Conservation (phyloP, 2,113 vertebrate genomes). For the Amia ocellicauda region DNA sequence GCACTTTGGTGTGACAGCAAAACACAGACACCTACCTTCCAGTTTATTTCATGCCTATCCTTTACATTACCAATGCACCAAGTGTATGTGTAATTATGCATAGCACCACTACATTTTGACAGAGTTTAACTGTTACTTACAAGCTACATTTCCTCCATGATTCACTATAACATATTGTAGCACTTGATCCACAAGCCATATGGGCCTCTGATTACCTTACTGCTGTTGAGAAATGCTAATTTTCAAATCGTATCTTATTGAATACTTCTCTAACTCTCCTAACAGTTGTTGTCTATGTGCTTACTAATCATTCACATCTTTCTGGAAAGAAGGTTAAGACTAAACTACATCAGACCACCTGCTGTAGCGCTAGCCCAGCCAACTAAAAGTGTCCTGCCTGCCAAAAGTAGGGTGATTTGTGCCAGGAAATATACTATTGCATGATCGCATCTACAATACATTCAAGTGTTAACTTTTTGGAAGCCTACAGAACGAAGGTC, state of each 20-base stretch:
- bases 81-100: background rate
- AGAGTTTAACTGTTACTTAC: background rate
- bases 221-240: background rate
- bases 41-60: background rate
- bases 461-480: too few species aligned
- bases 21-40: background rate
- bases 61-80: background rate
- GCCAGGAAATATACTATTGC: too few species aligned
- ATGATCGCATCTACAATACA: too few species aligned
- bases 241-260: background rate
- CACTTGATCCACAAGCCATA: background rate
- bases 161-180: background rate
- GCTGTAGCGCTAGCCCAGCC: background rate
- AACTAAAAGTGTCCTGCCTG: background rate
- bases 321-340: background rate
- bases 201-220: background rate
- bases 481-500: too few species aligned
- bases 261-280: background rate
- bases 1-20: background rate
- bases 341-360: background rate
- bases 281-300: conserved; percentile 2
- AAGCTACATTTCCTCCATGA: background rate
- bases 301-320: background rate
- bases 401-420: too few species aligned
- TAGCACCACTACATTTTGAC: background rate